Evolutionary conservation across 2,113 vertebrate species (phyloP), one percentile per base, ranked within the genome.

Genomic region (Panthera leo): DNA sequence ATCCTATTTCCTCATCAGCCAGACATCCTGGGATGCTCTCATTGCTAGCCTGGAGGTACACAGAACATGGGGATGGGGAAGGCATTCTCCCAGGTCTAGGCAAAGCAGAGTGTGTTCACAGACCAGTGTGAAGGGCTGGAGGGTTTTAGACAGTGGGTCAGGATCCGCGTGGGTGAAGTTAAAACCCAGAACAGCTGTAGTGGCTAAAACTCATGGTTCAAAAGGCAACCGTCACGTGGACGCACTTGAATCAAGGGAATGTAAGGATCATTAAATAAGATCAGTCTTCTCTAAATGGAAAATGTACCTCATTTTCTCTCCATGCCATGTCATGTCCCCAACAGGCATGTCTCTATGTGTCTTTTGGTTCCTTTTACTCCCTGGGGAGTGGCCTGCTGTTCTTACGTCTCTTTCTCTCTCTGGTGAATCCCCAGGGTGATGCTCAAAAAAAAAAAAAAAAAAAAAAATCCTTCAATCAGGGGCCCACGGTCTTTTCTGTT

Each of bases 211-310:
- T 76, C 68, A 58, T 3, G 45, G 83, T 55, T 87, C 18, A 48
- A 94, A 96, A 95, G 23, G 73, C 84, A 94, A 83, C 58, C 34
- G 85, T 70, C 63, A 45, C 1, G 1, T 55, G 39, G 78, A 73
- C 19, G 23, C 42, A 89, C 34, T 48, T 27, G n/a, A 93, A 93
- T 85, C n/a, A 61, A 71, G 73, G 21, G 21, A 75, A 53, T 27
- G 48, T 67, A 89, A 94, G 48, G 79, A 4, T 68, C 2, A 31
- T 71, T n/a, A 14, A 91, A 76, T 25, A 27, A 67, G 25, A 92
- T 75, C 48, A n/a, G 31, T 85, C 39, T 78, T 90, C 82, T 82
- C 53, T 92, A 71, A 79, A 42, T 76, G 70, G 86, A 90, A 95
- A 36, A n/a, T 7, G 18, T 7, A 16, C 36, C 76, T 85, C 31